Percentiles rank a stretch among this genome's conserved stretches.
Evolutionary conservation across 2,797 vertebrate genomes (phyloP).

Genomic region (Protonibea diacanthus): DNA sequence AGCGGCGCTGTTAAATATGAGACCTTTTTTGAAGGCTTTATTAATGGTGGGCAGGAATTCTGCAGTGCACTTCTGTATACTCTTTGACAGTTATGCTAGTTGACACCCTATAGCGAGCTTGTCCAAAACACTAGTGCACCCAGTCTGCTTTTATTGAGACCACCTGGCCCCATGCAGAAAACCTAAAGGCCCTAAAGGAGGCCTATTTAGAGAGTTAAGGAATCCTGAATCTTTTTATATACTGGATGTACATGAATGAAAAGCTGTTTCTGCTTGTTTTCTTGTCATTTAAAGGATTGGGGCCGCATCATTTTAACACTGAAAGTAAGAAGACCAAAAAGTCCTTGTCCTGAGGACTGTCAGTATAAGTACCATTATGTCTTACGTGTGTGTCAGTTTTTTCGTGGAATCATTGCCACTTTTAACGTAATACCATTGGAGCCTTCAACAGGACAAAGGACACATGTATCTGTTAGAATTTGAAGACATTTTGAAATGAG

Average conservation of each 20-base stretch:
- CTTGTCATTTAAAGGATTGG: constrained; percentile 2
- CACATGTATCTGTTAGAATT: neutral
- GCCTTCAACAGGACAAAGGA: constrained; percentile 4
- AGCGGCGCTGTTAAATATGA: constrained; percentile 75
- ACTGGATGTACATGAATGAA: constrained; percentile 27
- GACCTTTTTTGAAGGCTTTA: constrained; percentile 75
- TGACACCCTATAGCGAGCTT: constrained; percentile 75
- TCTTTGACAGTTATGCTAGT: constrained; percentile 72
- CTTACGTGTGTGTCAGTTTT: constrained; percentile 36
- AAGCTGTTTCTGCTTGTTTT: constrained; percentile 3
- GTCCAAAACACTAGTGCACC: constrained; percentile 71
- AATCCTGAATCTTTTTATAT: constrained; percentile 39
- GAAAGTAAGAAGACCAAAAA: constrained; percentile 63
- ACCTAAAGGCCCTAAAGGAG: constrained; percentile 37
- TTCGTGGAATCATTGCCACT: constrained; percentile 20
- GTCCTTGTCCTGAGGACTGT: constrained; percentile 44
- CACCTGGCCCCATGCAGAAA: constrained; percentile 72
- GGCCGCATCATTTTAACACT: constrained; percentile 34
- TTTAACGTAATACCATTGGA: constrained; percentile 30
- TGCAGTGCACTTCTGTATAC: constrained; percentile 57
- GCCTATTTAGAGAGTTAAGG: constrained; percentile 20
- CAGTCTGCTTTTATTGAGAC: constrained; percentile 75
- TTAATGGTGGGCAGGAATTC: constrained; percentile 71
- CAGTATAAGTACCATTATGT: constrained; percentile 19
- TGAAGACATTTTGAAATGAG: neutral